Evolutionary conservation across 37 sponge, comb jelly and placozoan genomes (phyloP).

Genomic region (Geodia barretti): DNA sequence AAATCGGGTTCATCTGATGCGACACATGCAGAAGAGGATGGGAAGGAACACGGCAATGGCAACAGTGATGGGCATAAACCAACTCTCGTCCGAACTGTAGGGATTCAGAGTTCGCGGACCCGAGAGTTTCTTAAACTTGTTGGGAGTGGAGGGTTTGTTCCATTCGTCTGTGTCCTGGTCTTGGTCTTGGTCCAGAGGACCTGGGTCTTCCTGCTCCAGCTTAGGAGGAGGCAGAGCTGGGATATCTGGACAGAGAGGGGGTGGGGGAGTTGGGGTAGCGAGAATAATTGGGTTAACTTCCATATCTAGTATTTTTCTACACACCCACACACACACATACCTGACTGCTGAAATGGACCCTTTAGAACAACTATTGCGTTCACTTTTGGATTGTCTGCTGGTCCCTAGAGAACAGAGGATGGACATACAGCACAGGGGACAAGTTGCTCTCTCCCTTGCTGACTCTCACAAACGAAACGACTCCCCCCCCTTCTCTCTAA

Average conservation of each 20-base stretch:
- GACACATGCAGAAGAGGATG: constrained; percentile 86
- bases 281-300: not conserved
- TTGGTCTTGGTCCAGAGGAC: not conserved
- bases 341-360: constrained; percentile 52
- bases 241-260: constrained; percentile 57
- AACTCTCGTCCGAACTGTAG: constrained; percentile 87
- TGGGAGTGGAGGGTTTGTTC: constrained; percentile 18
- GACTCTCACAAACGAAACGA: too few relatives aligned
- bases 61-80: constrained; percentile 91
- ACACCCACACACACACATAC: constrained; percentile 7
- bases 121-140: constrained; percentile 82
- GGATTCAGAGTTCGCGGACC: constrained; percentile 78
- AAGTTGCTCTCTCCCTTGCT: too few relatives aligned
- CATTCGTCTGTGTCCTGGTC: constrained; percentile 50
- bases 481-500: not conserved
- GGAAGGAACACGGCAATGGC: constrained; percentile 93
- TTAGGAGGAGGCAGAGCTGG: constrained; percentile 72
- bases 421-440: too few relatives aligned
- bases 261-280: not conserved
- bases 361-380: constrained; percentile 91
- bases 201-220: not conserved
- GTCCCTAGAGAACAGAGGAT: constrained; percentile 69
- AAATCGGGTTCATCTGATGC: constrained; percentile 53
- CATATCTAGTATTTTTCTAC: not conserved
- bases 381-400: constrained; percentile 91